phyloP scores from a whole-genome alignment of 2,888 invertebrate species.

The Cybosia mesomella region DNA sequence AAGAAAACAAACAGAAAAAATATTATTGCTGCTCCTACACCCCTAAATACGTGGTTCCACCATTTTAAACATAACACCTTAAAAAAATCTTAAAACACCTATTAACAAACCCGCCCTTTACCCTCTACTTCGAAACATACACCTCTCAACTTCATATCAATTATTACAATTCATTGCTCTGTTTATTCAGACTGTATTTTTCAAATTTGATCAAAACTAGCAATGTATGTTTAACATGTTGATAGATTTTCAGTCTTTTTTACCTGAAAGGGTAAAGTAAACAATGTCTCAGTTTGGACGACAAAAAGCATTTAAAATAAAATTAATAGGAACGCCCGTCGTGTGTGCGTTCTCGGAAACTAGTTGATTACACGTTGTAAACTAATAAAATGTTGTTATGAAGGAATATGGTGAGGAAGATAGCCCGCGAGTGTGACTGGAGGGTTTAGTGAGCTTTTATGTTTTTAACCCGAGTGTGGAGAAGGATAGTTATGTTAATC shows the following conservation, averaged over 20 bases:
- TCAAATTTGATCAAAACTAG: neutral
- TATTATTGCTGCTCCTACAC: conserved; percentile 35
- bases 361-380: conserved; percentile 79
- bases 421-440: neutral
- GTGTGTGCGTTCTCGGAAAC: conserved; percentile 78
- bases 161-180: conserved; percentile 9
- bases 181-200: neutral
- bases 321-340: conserved; percentile 60
- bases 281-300: conserved; percentile 61
- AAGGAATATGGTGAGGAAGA: conserved; percentile 32
- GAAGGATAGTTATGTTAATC: neutral
- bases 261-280: conserved; percentile 57
- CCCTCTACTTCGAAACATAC: neutral
- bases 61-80: conserved; percentile 47
- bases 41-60: conserved; percentile 48
- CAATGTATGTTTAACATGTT: conserved; percentile 8
- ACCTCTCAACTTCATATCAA: neutral
- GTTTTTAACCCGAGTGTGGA: neutral
- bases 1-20: conserved; percentile 41
- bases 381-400: conserved; percentile 73
- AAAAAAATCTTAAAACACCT: conserved; percentile 66
- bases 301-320: conserved; percentile 72
- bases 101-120: conserved; percentile 56
- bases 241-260: neutral
- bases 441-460: conserved; percentile 5